Evolutionary conservation across 2,888 invertebrate genomes (phyloP).

Genomic region (Andrena trimmerana): DNA sequence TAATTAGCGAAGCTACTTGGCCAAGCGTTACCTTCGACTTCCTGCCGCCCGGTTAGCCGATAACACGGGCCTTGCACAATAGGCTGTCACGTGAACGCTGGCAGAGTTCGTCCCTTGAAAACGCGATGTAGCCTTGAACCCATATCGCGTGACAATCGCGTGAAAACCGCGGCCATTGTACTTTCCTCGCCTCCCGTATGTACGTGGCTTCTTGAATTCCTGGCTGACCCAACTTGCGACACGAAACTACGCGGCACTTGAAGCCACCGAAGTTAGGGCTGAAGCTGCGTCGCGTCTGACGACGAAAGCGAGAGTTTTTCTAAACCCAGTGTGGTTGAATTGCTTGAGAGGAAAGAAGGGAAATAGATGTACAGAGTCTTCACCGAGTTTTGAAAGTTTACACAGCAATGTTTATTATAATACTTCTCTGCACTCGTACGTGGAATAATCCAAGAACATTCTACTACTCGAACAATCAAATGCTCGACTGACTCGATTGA

Average conservation of each 20-base stretch:
- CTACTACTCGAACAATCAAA: background rate
- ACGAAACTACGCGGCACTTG: too few relatives aligned
- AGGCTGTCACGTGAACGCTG: conserved; percentile 12
- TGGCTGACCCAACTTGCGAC: too few relatives aligned
- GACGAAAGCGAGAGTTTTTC: too few relatives aligned
- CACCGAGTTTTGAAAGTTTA: too few relatives aligned
- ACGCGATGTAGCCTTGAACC: background rate
- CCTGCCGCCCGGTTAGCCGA: conserved; percentile 58
- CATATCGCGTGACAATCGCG: conserved; percentile 9
- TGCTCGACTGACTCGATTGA: conserved; percentile 2
- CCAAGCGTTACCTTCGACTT: conserved; percentile 47
- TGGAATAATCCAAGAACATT: background rate
- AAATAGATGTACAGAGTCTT: too few relatives aligned
- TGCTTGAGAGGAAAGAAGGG: too few relatives aligned
- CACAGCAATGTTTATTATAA: too few relatives aligned
- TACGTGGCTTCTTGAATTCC: background rate
- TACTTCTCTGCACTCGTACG: too few relatives aligned
- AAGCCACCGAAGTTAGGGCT: background rate
- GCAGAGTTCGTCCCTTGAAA: conserved; percentile 25
- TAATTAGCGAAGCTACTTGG: conserved; percentile 59
- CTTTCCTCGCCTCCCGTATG: background rate
- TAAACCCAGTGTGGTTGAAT: too few relatives aligned
- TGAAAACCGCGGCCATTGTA: background rate
- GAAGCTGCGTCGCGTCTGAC: background rate
- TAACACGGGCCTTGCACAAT: conserved; percentile 46